Evolutionary conservation across 1,140 invertebrate species (phyloP).

Genomic region (Orussus abietinus): DNA sequence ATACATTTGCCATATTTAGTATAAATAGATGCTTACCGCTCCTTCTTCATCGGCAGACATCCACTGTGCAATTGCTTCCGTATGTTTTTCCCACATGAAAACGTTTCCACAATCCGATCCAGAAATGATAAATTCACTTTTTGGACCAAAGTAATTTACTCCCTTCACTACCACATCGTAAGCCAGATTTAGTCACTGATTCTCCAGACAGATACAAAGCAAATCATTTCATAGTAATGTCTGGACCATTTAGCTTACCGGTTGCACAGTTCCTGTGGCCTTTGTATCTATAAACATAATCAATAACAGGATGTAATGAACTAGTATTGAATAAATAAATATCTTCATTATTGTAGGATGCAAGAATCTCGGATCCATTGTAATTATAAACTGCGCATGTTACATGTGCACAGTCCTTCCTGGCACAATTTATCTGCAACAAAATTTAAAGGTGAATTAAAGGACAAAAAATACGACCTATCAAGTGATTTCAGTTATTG

Average conservation of each 20-base stretch:
- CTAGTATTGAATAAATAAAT: slow-evolving; percentile 86
- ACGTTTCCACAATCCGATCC: slow-evolving; percentile 95
- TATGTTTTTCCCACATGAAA: slow-evolving; percentile 90
- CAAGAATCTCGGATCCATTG: slow-evolving; percentile 85
- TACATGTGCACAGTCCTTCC: slow-evolving; percentile 56
- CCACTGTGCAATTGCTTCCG: slow-evolving; percentile 84
- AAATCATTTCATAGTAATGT: slow-evolving; percentile 4
- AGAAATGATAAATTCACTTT: slow-evolving; percentile 85
- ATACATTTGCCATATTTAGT: slow-evolving; percentile 7
- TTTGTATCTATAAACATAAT: slow-evolving; percentile 72
- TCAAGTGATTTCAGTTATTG: slow-evolving; percentile 9
- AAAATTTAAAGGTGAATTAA: slow-evolving; percentile 15
- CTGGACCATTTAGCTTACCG: slow-evolving; percentile 33
- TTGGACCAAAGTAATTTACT: slow-evolving; percentile 89
- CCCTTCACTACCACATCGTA: slow-evolving; percentile 71
- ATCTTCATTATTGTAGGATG: slow-evolving; percentile 90
- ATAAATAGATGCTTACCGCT: slow-evolving; percentile 63
- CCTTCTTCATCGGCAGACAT: slow-evolving; percentile 81
- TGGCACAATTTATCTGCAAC: slow-evolving; percentile 23
- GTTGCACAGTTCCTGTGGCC: slow-evolving; percentile 76
- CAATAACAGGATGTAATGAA: slow-evolving; percentile 50
- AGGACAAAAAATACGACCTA: slow-evolving; percentile 11
- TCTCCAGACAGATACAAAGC: slow-evolving; percentile 1
- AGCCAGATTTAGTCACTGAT: slow-evolving; percentile 7
- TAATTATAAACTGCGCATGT: slow-evolving; percentile 90